A percentile compares a stretch with the other conserved stretches of the same genome.
These are phyloP conservation scores for Lepidochitona cinerea DNA, from an alignment of 2,888 invertebrate species.

Conservation along the genomic window DNA sequence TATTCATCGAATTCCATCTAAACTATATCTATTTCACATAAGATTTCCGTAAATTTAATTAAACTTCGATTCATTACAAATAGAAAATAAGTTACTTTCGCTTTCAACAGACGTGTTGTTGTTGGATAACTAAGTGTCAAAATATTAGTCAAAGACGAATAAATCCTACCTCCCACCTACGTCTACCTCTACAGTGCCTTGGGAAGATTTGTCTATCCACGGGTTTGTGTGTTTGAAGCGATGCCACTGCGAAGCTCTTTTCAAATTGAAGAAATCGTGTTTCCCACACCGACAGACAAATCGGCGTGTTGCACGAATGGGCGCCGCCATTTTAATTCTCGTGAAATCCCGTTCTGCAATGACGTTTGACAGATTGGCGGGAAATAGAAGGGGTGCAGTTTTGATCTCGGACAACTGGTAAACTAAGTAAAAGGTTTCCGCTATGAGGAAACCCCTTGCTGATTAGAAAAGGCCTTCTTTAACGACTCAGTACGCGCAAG, in stretches of 20 bases:
- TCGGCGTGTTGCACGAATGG: neutral
- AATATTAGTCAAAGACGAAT: neutral
- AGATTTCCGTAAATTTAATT: too few species aligned
- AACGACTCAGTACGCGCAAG: too few species aligned
- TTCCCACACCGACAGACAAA: neutral
- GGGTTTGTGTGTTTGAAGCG: constrained; percentile 9
- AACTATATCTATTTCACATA: too few species aligned
- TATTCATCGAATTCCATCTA: too few species aligned
- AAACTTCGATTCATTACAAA: too few species aligned
- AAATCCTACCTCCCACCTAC: constrained; percentile 14
- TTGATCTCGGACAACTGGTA: neutral
- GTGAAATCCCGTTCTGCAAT: neutral
- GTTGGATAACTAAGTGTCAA: too few species aligned
- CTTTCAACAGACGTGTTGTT: neutral
- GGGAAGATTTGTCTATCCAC: constrained; percentile 22
- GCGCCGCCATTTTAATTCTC: neutral
- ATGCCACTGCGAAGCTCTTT: neutral
- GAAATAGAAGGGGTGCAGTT: too few species aligned
- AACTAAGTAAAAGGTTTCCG: neutral
- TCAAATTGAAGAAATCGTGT: neutral
- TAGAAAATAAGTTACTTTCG: neutral
- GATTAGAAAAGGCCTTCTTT: too few species aligned
- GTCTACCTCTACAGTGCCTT: constrained; percentile 20
- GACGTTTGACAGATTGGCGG: neutral
- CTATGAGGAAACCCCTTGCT: too few species aligned